phyloP scores from a whole-genome alignment of 2,797 vertebrate species.

The Yasuhikotakia modesta region DNA sequence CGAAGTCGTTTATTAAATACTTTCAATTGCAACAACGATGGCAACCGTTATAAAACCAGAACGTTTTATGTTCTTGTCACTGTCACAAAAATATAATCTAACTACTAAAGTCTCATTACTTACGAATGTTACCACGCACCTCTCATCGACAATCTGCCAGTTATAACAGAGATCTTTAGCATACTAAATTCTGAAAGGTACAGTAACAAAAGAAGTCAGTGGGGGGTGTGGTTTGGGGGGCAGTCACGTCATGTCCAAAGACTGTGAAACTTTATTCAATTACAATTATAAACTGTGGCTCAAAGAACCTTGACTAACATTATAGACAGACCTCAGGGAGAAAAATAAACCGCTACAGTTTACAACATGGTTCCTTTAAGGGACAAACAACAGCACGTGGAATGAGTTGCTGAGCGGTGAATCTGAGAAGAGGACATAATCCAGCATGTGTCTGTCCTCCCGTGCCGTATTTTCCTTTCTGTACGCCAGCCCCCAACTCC shows the following conservation, averaged over 20 bases:
- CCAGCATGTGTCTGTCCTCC: conserved; percentile 12
- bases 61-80: neutral
- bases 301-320: neutral
- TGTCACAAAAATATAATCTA: neutral
- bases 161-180: too few relatives aligned
- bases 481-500: conserved; percentile 7
- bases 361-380: neutral
- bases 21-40: neutral
- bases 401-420: conserved; percentile 23
- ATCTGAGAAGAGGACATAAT: conserved; percentile 31
- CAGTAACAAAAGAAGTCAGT: too few relatives aligned
- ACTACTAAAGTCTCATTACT: too few relatives aligned
- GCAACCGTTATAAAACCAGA: neutral
- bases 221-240: too few relatives aligned
- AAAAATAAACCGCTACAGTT: neutral
- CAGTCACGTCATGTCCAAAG: too few relatives aligned
- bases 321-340: neutral
- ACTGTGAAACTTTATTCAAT: neutral
- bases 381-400: neutral
- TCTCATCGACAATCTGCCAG: too few relatives aligned
- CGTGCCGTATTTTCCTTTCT: conserved; percentile 16
- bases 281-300: neutral
- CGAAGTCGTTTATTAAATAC: neutral
- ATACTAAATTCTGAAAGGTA: too few relatives aligned
- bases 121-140: too few relatives aligned